Evolutionary conservation across 1,140 invertebrate species (phyloP).

Genomic region (Drosophila quadrilineata): DNA sequence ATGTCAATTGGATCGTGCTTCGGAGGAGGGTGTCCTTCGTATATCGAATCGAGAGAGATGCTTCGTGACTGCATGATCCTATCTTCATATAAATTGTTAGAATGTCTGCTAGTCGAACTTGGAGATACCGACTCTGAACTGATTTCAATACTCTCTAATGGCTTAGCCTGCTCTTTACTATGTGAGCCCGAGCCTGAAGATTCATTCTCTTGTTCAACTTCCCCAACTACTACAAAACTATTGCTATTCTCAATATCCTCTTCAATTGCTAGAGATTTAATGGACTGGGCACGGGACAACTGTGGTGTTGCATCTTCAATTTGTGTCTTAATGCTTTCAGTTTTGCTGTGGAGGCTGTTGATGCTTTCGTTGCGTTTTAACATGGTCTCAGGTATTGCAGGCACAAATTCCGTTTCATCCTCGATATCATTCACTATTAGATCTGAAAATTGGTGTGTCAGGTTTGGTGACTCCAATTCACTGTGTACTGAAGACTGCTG

Average conservation of each 20-base stretch:
- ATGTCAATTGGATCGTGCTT: conserved; percentile 57
- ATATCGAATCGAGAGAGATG: conserved; percentile 66
- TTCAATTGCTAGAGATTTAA: conserved; percentile 68
- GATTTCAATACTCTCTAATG: not conserved
- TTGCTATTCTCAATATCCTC: conserved; percentile 70
- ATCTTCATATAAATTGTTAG: conserved; percentile 1
- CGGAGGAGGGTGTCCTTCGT: conserved; percentile 42
- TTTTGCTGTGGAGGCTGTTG: conserved; percentile 68
- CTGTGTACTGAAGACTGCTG: not conserved
- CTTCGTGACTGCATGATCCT: conserved; percentile 43
- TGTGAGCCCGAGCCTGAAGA: conserved; percentile 5
- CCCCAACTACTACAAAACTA: conserved; percentile 69
- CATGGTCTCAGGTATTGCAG: conserved; percentile 15
- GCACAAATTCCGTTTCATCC: conserved; percentile 23
- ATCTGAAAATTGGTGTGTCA: conserved; percentile 44
- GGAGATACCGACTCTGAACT: not conserved
- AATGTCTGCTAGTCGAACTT: conserved; percentile 10
- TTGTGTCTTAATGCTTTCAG: conserved; percentile 72
- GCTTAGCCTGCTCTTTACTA: not conserved
- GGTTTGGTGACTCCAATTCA: not conserved
- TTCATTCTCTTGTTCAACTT: conserved; percentile 49
- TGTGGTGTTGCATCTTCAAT: conserved; percentile 65
- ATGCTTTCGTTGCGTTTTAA: conserved; percentile 60
- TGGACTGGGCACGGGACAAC: conserved; percentile 66
- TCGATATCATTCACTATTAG: conserved; percentile 47